Evolutionary conservation across 1,140 invertebrate species (phyloP), one percentile per base, ranked within the genome.

Genomic region (Probaryconus sp.): DNA sequence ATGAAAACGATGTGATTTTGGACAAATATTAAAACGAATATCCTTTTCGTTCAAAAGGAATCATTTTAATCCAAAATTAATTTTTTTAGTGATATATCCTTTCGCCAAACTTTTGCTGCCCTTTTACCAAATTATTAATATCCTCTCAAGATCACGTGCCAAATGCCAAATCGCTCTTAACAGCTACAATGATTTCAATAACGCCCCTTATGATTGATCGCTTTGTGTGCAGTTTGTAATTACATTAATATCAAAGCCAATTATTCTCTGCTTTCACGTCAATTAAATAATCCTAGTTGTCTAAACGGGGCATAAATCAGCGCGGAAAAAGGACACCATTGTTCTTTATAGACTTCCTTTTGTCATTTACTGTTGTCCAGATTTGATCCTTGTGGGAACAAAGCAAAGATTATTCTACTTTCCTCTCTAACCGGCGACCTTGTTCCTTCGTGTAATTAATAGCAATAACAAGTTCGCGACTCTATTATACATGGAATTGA

Each of bases 311-410:
- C 37, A 60, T 69, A 69, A 69, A 69, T 69, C 65, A 68, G 11
- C 17, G 35, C 38, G n/a, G 7, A 20, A 50, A 61, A 53, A 43
- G 20, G 7, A 45, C 6, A 17, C 30, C 28, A 69, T 69, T 69
- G 65, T 69, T 61, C 18, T 3, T 7, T 16, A 10, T 13, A 11
- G 26, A 5, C 10, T 14, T 7, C 13, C n/a, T 35, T 50, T 28
- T 42, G 1, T 14, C 43, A 17, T 16, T 30, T 24, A 30, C 14
- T 16, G 17, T 30, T 17, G n/a, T 24, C n/a, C 45, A 21, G 63
- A 40, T 51, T 21, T 30, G 14, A 37, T 7, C 17, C 21, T 72
- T 76, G 56, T 79, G 70, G 56, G 70, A 78, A 80, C 76, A 51
- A n/a, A n/a, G n/a, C n/a, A n/a, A n/a, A n/a, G n/a, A n/a, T n/a